These are phyloP conservation scores for Pardosa pseudoannulata DNA, from an alignment of 2,888 invertebrate species.

Conservation along the genomic window DNA sequence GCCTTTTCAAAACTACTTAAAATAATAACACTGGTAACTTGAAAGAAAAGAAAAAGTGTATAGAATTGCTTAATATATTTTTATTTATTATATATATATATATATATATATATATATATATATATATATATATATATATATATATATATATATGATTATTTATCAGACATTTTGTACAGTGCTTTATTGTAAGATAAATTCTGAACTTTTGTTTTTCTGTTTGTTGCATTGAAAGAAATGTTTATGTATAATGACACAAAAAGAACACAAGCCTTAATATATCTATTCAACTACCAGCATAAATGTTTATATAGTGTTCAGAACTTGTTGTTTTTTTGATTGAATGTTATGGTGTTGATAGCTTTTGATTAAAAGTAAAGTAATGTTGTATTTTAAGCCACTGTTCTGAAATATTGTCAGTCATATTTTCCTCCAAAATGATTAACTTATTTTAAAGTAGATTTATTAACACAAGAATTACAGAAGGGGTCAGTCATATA, in stretches of 20 bases:
- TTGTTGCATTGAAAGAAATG: neutral
- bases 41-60: neutral
- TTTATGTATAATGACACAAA: neutral
- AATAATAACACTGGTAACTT: neutral
- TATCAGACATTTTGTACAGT: constrained; percentile 11
- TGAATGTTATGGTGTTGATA: neutral
- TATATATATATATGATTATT: constrained; percentile 3
- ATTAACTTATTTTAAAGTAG: too few species aligned
- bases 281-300: neutral
- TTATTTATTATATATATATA: constrained; percentile 16
- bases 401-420: too few species aligned
- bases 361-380: too few species aligned
- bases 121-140: too few species aligned
- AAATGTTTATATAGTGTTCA: neutral
- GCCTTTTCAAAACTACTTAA: too few species aligned
- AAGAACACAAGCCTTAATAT: neutral
- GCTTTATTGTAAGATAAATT: constrained; percentile 6
- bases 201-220: neutral
- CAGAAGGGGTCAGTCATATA: too few species aligned
- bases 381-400: too few species aligned
- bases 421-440: too few species aligned
- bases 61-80: constrained; percentile 14
- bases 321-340: neutral
- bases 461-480: too few species aligned
- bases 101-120: too few species aligned